Conservation (phyloP, 2,113 vertebrate species). For the Cyanoderma ruficeps region DNA sequence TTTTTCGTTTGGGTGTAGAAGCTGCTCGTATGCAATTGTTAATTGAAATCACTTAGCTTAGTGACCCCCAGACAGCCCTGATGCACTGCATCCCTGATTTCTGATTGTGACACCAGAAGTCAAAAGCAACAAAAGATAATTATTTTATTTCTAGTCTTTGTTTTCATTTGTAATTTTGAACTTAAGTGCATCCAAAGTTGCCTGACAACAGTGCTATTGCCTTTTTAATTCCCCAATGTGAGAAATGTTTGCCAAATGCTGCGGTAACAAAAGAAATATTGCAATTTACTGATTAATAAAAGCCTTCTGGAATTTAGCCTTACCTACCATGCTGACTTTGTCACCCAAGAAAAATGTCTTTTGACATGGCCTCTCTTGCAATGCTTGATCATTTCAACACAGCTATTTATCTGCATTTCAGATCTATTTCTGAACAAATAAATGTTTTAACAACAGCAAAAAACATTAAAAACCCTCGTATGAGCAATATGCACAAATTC, state of each 20-base stretch:
- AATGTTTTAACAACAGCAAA: neutral
- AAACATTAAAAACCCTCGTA: neutral
- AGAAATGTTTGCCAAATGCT: conserved; percentile 14
- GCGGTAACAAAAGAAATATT: conserved; percentile 31
- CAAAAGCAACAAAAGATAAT: neutral
- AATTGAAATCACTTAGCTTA: neutral
- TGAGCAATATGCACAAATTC: conserved; percentile 41
- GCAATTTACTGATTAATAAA: conserved; percentile 50
- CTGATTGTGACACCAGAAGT: neutral
- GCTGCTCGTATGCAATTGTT: neutral
- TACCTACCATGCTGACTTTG: neutral
- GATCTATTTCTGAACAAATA: conserved; percentile 23
- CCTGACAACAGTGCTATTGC: neutral
- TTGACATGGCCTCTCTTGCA: conserved; percentile 16
- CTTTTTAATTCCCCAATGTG: conserved; percentile 26
- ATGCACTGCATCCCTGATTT: neutral
- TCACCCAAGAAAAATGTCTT: conserved; percentile 23
- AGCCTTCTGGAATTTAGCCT: neutral
- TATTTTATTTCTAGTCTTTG: conserved; percentile 4
- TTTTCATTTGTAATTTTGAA: conserved; percentile 32
- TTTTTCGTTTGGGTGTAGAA: neutral
- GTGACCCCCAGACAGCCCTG: neutral
- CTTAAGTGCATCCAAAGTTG: conserved; percentile 6
- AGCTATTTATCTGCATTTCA: conserved; percentile 27
- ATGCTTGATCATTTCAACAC: neutral